Evolutionary conservation across 2,888 invertebrate species (phyloP), one percentile per base, ranked within the genome.

Genomic region (Drosophila helvetica): DNA sequence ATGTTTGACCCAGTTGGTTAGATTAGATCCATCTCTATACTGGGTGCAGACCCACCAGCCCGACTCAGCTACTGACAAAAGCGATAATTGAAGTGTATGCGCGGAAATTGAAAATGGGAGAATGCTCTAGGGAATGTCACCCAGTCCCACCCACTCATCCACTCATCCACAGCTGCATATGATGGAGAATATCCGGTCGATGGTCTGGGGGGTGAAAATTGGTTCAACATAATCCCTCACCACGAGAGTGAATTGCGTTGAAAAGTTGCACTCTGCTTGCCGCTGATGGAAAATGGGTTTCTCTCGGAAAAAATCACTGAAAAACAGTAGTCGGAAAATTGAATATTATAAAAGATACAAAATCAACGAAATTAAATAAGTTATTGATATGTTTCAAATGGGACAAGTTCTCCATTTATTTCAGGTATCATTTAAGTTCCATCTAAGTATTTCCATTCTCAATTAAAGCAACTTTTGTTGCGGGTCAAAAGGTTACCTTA

Each of bases 61-160:
- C 38, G 15, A 38, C 38, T 15, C 6, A 15, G 7, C 18, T 19
- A 30, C 43, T 38, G 33, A 53, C 55, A 53, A 50, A 53, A 43
- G 52, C 68, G 61, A 85, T 82, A 82, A 85, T 85, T 85, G 74
- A 86, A 88, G 88, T 74, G 62, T 68, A 88, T 63, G 58, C 86
- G 71, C 79, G 81, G 88, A 87, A 81, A 85, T 82, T 85, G 86
- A 88, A 85, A 79, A 78, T 19, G 46, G 30, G 25, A 30, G 42
- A 17, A 48, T n/a, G 6, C 12, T n/a, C 38, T 6, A 12, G 52
- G 69, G 30, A 54, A 30, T 55, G 65, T 33, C 54, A 15, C 30
- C 30, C 54, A 22, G 30, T n/a, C n/a, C 22, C 5, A 2, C 7
- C 38, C 38, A 15, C 6, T 15, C 7, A n/a, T n/a, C 7, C 38